A percentile compares a stretch with the other conserved stretches of the same genome.
Evolutionary conservation across 2,797 vertebrate species (phyloP).

Genomic region (Ctenosaura bakeri): DNA sequence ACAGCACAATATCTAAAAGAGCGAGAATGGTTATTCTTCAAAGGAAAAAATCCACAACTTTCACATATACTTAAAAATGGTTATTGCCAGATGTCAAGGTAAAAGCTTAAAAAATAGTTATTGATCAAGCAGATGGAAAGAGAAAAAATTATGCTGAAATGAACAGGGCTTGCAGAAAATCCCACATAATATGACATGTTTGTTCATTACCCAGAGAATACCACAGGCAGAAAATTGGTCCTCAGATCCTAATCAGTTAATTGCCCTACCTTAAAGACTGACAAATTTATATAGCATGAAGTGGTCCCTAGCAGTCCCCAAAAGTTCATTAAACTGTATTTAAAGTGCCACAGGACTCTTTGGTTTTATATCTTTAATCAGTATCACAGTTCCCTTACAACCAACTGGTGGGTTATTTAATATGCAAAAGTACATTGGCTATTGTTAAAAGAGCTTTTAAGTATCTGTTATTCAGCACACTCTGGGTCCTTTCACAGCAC

Average conservation of each 20-base stretch:
- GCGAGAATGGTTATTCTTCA: conserved; percentile 31
- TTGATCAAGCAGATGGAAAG: background rate
- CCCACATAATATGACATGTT: background rate
- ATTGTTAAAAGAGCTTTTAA: background rate
- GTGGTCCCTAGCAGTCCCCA: background rate
- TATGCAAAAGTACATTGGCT: background rate
- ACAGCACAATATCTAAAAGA: conserved; percentile 87
- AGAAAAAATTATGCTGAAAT: conserved; percentile 7
- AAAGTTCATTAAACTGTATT: background rate
- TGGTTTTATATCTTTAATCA: background rate
- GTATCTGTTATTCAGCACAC: background rate
- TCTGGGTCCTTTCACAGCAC: background rate
- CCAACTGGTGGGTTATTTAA: background rate
- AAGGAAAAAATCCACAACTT: conserved; percentile 12
- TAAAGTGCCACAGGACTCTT: background rate
- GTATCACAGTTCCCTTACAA: background rate
- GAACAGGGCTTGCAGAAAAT: background rate
- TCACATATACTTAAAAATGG: conserved; percentile 41
- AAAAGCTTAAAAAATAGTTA: conserved; percentile 4
- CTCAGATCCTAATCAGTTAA: too few species aligned
- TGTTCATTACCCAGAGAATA: background rate
- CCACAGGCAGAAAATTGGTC: background rate
- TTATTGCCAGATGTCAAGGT: background rate
- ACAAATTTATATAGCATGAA: background rate
- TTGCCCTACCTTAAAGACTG: background rate